These are phyloP conservation scores for Panopea generosa DNA, from an alignment of 2,888 invertebrate genomes.

Conservation along the genomic window DNA sequence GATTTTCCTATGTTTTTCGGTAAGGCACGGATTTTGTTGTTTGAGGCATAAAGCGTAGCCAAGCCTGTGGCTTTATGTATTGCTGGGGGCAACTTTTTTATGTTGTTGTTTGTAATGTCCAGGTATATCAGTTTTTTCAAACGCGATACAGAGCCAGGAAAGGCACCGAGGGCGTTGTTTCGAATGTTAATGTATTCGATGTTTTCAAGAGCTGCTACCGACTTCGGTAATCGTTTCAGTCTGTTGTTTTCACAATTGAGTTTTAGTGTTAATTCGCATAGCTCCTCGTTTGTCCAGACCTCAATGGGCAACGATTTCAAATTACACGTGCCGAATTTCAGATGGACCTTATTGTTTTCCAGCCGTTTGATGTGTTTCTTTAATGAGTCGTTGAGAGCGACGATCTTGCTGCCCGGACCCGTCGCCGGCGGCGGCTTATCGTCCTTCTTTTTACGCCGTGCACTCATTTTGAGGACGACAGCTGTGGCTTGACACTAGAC, in stretches of 20 bases:
- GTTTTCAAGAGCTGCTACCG: conserved; percentile 75
- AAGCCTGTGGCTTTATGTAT: conserved; percentile 81
- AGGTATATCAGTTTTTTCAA: conserved; percentile 76
- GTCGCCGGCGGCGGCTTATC: conserved; percentile 84
- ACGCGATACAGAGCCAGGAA: conserved; percentile 78
- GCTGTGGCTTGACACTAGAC: neutral
- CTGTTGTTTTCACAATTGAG: conserved; percentile 83
- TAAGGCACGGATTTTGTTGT: conserved; percentile 79
- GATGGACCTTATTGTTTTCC: conserved; percentile 73
- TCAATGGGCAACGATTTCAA: conserved; percentile 81
- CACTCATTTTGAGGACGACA: conserved; percentile 60
- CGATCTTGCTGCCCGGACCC: conserved; percentile 84
- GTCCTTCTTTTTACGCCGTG: conserved; percentile 80
- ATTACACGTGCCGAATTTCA: conserved; percentile 77
- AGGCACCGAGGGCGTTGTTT: conserved; percentile 77
- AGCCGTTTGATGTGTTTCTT: conserved; percentile 77
- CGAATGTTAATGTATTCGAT: conserved; percentile 77
- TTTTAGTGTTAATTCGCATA: conserved; percentile 74
- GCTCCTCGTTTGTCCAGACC: conserved; percentile 83
- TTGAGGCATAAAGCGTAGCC: conserved; percentile 72
- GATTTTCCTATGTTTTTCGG: conserved; percentile 83
- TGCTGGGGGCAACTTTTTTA: conserved; percentile 81
- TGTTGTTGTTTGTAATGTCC: conserved; percentile 80
- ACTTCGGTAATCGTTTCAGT: conserved; percentile 81
- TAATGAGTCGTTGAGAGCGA: conserved; percentile 80